A percentile compares a stretch with the other conserved stretches of the same genome.
Evolutionary conservation across 2,113 vertebrate species (phyloP).

Genomic region (Syrrhaptes paradoxus): DNA sequence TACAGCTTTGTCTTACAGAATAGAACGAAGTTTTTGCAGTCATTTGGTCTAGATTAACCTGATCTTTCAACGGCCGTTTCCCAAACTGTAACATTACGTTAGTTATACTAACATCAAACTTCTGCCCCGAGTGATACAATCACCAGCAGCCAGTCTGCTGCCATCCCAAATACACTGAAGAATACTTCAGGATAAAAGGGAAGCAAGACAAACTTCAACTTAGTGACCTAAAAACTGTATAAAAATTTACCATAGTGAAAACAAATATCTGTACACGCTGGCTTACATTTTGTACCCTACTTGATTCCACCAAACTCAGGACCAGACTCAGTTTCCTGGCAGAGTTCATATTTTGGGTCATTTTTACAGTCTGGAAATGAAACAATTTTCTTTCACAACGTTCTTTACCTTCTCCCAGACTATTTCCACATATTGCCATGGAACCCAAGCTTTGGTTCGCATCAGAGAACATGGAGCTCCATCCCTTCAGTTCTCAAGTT

Average conservation of each 20-base stretch:
- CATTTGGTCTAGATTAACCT: background rate
- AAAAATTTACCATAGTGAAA: background rate
- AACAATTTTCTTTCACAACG: background rate
- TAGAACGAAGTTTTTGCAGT: background rate
- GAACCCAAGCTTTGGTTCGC: background rate
- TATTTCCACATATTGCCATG: background rate
- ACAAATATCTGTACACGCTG: background rate
- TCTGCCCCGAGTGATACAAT: background rate
- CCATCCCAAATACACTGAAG: background rate
- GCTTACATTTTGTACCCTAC: background rate
- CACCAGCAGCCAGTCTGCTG: background rate
- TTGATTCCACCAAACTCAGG: background rate
- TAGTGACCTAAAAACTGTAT: background rate
- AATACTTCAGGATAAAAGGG: background rate
- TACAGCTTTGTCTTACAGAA: background rate
- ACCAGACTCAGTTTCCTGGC: background rate
- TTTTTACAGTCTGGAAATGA: background rate
- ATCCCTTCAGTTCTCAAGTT: background rate
- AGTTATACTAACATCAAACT: background rate
- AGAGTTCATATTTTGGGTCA: background rate
- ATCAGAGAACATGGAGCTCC: background rate
- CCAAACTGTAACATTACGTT: background rate
- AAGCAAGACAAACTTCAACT: background rate
- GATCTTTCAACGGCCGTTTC: background rate
- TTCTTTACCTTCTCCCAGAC: background rate